phyloP scores from a whole-genome alignment of 2,797 vertebrate species.

The Silurus aristotelis region DNA sequence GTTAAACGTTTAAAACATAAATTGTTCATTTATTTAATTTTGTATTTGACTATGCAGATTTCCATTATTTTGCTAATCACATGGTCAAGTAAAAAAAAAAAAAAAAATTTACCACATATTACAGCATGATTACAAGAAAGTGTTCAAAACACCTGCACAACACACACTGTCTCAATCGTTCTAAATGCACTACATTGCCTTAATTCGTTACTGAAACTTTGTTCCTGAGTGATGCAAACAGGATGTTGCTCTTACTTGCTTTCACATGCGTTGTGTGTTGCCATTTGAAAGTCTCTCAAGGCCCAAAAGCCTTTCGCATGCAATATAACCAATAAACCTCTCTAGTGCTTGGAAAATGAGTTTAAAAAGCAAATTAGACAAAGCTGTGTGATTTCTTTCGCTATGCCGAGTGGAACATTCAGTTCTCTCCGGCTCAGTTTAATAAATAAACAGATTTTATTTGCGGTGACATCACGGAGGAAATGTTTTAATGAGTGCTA shows the following conservation, averaged over 20 bases:
- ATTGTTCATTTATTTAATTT: neutral
- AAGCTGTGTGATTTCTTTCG: too few species aligned
- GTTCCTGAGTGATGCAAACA: slow-evolving; percentile 5
- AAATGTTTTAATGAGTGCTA: too few species aligned
- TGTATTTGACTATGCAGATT: neutral
- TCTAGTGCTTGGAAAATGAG: neutral
- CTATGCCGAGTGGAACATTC: too few species aligned
- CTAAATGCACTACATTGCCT: neutral
- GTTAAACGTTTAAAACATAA: neutral
- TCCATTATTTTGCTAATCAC: neutral
- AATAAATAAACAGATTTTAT: too few species aligned
- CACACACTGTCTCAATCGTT: neutral
- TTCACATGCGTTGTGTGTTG: neutral
- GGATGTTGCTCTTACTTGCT: neutral
- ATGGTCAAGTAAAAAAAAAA: neutral
- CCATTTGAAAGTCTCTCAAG: neutral
- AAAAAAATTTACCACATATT: too few species aligned
- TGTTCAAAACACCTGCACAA: neutral
- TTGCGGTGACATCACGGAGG: too few species aligned
- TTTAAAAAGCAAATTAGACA: neutral
- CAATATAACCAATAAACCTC: too few species aligned
- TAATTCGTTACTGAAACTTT: neutral
- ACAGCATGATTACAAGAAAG: neutral
- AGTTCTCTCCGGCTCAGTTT: too few species aligned
- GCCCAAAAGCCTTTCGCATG: neutral